Evolutionary conservation across 2,888 invertebrate genomes (phyloP), one percentile per base, ranked within the genome.

Genomic region (Beris morrisii): DNA sequence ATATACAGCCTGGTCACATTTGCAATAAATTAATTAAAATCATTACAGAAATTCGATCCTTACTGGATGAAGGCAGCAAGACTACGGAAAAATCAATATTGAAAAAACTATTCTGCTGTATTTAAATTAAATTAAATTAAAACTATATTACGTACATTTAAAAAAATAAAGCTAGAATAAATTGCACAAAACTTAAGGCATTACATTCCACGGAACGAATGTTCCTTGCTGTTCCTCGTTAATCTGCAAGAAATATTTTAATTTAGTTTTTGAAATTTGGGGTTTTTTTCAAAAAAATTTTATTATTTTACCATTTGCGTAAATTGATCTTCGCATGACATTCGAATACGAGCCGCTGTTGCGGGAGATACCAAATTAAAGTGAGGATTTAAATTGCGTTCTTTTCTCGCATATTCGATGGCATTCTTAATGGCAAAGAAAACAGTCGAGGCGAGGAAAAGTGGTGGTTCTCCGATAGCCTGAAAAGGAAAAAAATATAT

Each of bases 381-480:
- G 28, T 84, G 79, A 1, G 77, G 76, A 5, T 80, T 75, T 4
- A 86, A 81, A 1, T 89, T 90, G 38, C 86, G 85, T 67, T 94
- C 92, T 13, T 78, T 77, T 28, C 97, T 84, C 0, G 93, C 93
- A 0, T 91, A 88, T 71, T 84, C 83, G 64, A 97, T 88, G 0
- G 97, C 97, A 74, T 91, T 89, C 76, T 90, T 91, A 69, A 96
- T 93, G 0, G 97, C 97, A 76, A 94, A 96, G 79, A 92, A 92
- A 0, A 87, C 88, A 0, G 95, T 88, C n/a, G 89, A 85, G 0
- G 95, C 93, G 70, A 97, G 83, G 77, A 97, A 95, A 5, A 97
- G 79, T 0, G 97, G 97, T 0, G 97, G 97, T 78, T 98, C 97
- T 0, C 97, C 97, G 45, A 97, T 90, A 69, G 95, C 97, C 93